A percentile compares a stretch with the other conserved stretches of the same genome.
These are phyloP conservation scores for Monopis laevigella DNA, from an alignment of 2,888 invertebrate species.

Conservation along the genomic window DNA sequence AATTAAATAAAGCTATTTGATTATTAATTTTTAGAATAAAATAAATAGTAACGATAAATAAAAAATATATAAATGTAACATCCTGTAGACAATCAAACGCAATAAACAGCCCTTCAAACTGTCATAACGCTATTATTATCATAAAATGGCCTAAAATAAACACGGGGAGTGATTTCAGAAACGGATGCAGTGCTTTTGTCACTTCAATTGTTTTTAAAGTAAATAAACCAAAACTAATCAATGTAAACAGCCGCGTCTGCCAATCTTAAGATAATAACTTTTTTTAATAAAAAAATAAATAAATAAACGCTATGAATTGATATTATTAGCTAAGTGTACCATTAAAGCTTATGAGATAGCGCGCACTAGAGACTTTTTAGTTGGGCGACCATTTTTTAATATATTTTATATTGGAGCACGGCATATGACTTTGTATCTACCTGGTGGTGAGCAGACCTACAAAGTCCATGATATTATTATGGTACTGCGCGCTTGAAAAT, in stretches of 20 bases:
- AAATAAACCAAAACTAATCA: slow-evolving; percentile 49
- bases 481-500: too few relatives aligned
- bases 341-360: too few relatives aligned
- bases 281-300: slow-evolving; percentile 10
- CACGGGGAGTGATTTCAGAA: slow-evolving; percentile 27
- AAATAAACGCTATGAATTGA: too few relatives aligned
- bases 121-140: slow-evolving; percentile 32
- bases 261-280: not conserved
- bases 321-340: too few relatives aligned
- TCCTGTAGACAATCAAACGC: slow-evolving; percentile 24
- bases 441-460: too few relatives aligned
- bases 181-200: slow-evolving; percentile 38
- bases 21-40: not conserved
- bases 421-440: too few relatives aligned
- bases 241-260: slow-evolving; percentile 13
- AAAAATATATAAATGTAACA: slow-evolving; percentile 18
- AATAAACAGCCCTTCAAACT: slow-evolving; percentile 21
- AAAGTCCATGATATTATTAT: too few relatives aligned
- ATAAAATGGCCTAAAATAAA: slow-evolving; percentile 57
- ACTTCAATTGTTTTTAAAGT: slow-evolving; percentile 41
- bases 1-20: too few relatives aligned
- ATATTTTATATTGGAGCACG: too few relatives aligned
- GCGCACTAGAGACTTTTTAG: too few relatives aligned
- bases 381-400: too few relatives aligned
- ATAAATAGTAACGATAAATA: not conserved